phyloP scores from a whole-genome alignment of 1,140 invertebrate species.

The Cotesia vestalis region DNA sequence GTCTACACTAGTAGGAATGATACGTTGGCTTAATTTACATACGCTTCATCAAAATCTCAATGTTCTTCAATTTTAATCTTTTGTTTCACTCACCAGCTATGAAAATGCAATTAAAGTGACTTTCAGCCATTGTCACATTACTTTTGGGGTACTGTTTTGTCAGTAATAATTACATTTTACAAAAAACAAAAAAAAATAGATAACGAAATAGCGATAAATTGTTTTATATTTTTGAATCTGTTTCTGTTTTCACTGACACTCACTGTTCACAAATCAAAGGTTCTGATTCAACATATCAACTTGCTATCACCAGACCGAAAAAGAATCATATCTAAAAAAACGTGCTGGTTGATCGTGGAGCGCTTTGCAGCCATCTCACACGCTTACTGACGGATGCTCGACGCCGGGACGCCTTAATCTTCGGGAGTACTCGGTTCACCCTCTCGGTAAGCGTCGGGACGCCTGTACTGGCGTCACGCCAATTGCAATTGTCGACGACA shows the following conservation, averaged over 20 bases:
- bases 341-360: constrained; percentile 41
- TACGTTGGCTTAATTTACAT: constrained; percentile 32
- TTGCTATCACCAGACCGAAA: neutral
- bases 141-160: too few relatives aligned
- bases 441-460: constrained; percentile 61
- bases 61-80: too few relatives aligned
- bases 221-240: too few relatives aligned
- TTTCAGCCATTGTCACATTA: too few relatives aligned
- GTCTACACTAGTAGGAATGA: constrained; percentile 39
- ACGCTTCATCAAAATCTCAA: neutral
- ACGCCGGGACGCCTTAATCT: constrained; percentile 63
- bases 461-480: constrained; percentile 55
- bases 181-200: too few relatives aligned
- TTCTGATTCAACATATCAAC: too few relatives aligned
- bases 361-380: constrained; percentile 64
- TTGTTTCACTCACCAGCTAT: too few relatives aligned
- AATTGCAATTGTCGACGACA: constrained; percentile 42
- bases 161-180: too few relatives aligned
- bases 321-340: constrained; percentile 1
- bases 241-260: too few relatives aligned
- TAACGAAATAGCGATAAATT: too few relatives aligned
- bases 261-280: too few relatives aligned
- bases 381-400: constrained; percentile 64
- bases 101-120: too few relatives aligned
- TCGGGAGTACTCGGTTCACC: constrained; percentile 59